Evolutionary conservation across 2,888 invertebrate genomes (phyloP).

Genomic region (Acrobeloides nanus): DNA sequence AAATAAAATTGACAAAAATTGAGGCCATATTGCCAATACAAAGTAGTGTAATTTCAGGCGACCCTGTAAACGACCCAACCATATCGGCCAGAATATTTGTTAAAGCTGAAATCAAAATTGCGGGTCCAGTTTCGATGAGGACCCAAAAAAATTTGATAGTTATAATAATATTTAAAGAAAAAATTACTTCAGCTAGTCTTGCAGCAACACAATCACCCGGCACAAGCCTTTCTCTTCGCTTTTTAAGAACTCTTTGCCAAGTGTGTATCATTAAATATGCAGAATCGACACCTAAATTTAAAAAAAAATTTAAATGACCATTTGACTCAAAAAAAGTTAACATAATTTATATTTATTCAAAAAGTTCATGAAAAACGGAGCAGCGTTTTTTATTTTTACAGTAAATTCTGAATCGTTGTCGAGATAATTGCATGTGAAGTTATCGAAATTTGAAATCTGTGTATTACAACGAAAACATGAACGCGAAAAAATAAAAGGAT

Average conservation of each 20-base stretch:
- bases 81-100: constrained; percentile 40
- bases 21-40: constrained; percentile 47
- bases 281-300: too few relatives aligned
- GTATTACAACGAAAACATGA: too few relatives aligned
- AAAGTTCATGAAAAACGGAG: too few relatives aligned
- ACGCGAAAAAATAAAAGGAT: too few relatives aligned
- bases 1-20: constrained; percentile 40
- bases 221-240: constrained; percentile 23
- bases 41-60: constrained; percentile 49
- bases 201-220: constrained; percentile 30
- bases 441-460: too few relatives aligned
- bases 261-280: constrained; percentile 46
- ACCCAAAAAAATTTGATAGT: constrained; percentile 13
- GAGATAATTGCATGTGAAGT: too few relatives aligned
- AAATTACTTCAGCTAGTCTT: constrained; percentile 28
- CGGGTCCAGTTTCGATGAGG: constrained; percentile 35
- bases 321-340: too few relatives aligned
- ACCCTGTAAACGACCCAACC: constrained; percentile 45
- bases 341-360: too few relatives aligned
- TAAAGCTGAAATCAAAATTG: constrained; percentile 48
- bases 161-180: not conserved
- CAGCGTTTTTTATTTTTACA: too few relatives aligned
- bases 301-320: too few relatives aligned
- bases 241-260: constrained; percentile 39
- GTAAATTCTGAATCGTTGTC: too few relatives aligned